These are phyloP conservation scores for Chionoecetes opilio DNA, from an alignment of 1,140 invertebrate genomes.

Conservation along the genomic window DNA sequence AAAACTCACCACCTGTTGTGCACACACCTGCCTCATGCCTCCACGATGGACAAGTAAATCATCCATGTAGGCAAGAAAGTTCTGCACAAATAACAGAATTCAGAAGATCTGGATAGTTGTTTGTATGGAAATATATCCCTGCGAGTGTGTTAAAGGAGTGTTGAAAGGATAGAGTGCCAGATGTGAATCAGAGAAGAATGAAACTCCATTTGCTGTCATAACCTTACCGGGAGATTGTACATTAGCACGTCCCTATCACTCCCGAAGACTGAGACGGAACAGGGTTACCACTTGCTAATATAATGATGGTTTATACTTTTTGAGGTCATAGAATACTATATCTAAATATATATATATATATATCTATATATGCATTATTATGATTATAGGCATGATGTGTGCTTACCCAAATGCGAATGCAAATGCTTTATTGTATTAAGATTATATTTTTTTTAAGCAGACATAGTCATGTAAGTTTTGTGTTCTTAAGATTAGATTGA, in stretches of 20 bases:
- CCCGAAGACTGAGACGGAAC: not conserved
- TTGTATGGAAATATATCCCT: not conserved
- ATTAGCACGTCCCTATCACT: not conserved
- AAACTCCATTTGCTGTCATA: not conserved
- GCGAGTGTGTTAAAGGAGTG: not conserved
- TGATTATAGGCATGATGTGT: conserved; percentile 40
- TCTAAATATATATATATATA: conserved; percentile 12
- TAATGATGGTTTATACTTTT: not conserved
- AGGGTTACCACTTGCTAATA: not conserved
- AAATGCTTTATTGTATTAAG: conserved; percentile 56
- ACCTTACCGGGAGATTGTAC: not conserved
- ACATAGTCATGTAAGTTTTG: not conserved
- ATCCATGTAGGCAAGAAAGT: not conserved
- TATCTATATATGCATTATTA: conserved; percentile 63
- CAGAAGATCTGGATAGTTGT: not conserved
- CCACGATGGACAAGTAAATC: not conserved
- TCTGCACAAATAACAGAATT: not conserved
- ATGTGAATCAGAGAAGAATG: not conserved
- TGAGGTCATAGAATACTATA: conserved; percentile 7
- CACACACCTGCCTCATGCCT: not conserved
- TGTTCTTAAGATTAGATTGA: conserved; percentile 6
- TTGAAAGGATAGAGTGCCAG: not conserved
- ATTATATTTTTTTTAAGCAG: conserved; percentile 50
- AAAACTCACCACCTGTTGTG: not conserved
- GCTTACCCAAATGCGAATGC: conserved; percentile 55